phyloP scores from a whole-genome alignment of 1,140 invertebrate species.

The Pseudomyrmex cubaensis region DNA sequence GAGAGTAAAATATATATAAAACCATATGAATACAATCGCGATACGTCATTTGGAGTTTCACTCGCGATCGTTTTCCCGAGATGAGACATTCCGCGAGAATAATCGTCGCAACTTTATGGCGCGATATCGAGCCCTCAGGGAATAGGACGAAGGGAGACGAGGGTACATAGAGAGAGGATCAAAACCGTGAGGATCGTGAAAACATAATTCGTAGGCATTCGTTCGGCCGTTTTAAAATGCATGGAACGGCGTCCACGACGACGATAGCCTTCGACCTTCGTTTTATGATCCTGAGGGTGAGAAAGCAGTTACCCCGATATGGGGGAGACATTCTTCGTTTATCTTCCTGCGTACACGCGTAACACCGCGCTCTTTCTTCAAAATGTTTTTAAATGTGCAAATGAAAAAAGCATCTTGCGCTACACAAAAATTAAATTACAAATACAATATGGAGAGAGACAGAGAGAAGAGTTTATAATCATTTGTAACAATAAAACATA shows the following conservation, averaged over 20 bases:
- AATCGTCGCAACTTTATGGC: slow-evolving; percentile 30
- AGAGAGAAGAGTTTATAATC: background rate
- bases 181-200: slow-evolving; percentile 28
- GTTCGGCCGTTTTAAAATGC: slow-evolving; percentile 61
- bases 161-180: background rate
- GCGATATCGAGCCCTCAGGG: slow-evolving; percentile 15
- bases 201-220: slow-evolving; percentile 50
- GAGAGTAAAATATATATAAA: background rate
- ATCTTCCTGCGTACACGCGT: background rate
- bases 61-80: background rate
- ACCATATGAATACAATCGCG: too few species aligned
- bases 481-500: background rate
- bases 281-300: slow-evolving; percentile 34
- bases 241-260: slow-evolving; percentile 37
- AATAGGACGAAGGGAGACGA: background rate
- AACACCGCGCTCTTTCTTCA: background rate
- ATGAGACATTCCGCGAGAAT: slow-evolving; percentile 25
- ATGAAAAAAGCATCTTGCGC: background rate
- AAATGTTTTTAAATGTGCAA: background rate
- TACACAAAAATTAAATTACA: background rate
- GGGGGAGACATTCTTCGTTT: background rate
- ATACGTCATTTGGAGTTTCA: background rate
- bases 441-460: background rate
- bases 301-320: background rate
- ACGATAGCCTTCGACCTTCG: slow-evolving; percentile 24